phyloP scores from a whole-genome alignment of 2,113 vertebrate species.

The Alaudala cheleensis region DNA sequence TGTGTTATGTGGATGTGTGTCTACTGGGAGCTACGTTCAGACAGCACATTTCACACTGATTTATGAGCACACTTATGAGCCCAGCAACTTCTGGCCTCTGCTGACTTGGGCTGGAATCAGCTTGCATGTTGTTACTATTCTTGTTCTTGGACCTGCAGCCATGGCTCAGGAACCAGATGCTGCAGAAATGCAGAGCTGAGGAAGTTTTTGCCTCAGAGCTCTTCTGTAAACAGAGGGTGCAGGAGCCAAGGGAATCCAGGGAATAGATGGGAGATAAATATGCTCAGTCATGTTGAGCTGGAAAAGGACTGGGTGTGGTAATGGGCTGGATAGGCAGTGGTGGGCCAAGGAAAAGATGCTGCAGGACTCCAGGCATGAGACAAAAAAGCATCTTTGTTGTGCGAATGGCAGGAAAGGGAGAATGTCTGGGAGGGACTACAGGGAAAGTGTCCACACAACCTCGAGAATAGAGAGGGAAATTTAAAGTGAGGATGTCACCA shows the following conservation, averaged over 20 bases:
- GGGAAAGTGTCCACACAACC: not conserved
- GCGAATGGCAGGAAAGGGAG: not conserved
- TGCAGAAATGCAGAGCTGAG: not conserved
- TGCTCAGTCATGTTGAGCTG: not conserved
- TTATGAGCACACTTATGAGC: conserved; percentile 21
- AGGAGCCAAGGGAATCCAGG: not conserved
- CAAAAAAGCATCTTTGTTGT: not conserved
- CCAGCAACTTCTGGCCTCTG: not conserved
- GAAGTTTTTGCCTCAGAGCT: not conserved
- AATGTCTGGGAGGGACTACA: fast-evolving
- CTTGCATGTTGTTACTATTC: conserved; percentile 15
- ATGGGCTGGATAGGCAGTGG: not conserved
- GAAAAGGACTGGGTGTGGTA: not conserved
- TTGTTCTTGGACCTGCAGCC: conserved; percentile 6
- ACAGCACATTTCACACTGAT: conserved; percentile 49
- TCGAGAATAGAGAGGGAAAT: not conserved
- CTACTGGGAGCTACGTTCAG: conserved; percentile 28
- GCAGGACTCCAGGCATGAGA: not conserved
- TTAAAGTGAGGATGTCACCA: not conserved
- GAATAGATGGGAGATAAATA: not conserved
- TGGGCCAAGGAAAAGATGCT: not conserved
- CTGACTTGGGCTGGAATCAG: conserved; percentile 16
- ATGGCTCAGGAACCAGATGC: not conserved
- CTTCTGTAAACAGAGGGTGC: not conserved
- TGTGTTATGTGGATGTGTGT: conserved; percentile 55